Base-by-base conservation (phyloP, 2,888 invertebrate species). In the Leptopterna dolabrata region DNA sequence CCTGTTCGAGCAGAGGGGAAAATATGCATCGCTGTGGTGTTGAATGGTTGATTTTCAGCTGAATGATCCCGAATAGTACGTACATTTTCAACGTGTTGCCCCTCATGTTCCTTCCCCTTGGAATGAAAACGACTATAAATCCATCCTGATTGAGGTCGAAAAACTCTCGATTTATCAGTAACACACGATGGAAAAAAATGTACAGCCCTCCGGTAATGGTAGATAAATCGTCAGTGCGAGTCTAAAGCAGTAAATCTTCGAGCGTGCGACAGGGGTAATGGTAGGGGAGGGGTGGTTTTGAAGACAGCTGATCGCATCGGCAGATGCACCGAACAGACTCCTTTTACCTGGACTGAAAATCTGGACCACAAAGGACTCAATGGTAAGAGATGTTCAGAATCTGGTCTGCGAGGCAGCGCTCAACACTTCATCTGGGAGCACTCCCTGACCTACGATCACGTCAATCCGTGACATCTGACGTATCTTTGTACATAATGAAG, bases 201-300 rank as follows among this genome's bases (percentile, higher is more conserved):
- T 55, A n/a, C 51, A 29, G 81, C 55, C 81, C 81, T 13, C n/a
- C 24, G 29, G 55, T 81, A 81, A 81, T 81, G 81, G 81, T 24
- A 81, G 81, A 81, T 81, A 81, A 81, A 81, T 81, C 47, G 81
- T 81, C 81, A 55, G 30, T 29, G n/a, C 24, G n/a, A 27, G 13
- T 14, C 63, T 16, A 47, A 36, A 51, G 81, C 81, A 30, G 81
- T 81, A 81, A 81, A 81, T 81, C 81, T 81, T 51, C 81, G 51
- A 81, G 47, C 51, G n/a, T 30, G 78, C 41, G 7, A 43, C 2
- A 9, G 36, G 1, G 63, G 24, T 13, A 24, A 7, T 63, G 3
- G 24, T 63, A 63, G 36, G 36, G 36, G 36, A 36, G 36, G 7
- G 63, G 63, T 27, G 63, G 24, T 63, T 24, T 63, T 16, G 63